Percentiles rank a stretch among this genome's conserved stretches.
Evolutionary conservation across 2,113 vertebrate genomes (phyloP).

Genomic region (Megaceryle maxima): DNA sequence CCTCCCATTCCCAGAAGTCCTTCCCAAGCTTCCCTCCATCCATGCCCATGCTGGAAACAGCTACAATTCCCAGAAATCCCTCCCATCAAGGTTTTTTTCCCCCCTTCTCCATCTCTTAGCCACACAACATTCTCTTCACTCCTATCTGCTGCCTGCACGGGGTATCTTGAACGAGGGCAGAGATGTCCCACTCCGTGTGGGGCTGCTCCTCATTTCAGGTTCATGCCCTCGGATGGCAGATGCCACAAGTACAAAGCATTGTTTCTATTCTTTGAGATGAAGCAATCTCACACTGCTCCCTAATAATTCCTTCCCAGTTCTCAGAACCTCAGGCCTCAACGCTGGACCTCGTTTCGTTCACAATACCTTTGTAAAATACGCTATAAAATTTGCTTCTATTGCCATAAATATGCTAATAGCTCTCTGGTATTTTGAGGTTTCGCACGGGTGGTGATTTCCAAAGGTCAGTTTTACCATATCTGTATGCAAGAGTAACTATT

Average conservation of each 20-base stretch:
- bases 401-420: neutral
- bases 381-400: too few relatives aligned
- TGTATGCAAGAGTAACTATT: neutral
- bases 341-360: neutral
- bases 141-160: rapidly evolving
- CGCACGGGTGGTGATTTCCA: neutral
- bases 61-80: neutral
- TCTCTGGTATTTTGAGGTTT: neutral
- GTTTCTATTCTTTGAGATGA: neutral
- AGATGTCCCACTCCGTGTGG: rapidly evolving
- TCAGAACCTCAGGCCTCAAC: neutral
- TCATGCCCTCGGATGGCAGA: rapidly evolving
- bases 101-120: neutral
- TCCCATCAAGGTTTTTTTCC: neutral
- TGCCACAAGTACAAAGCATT: too few relatives aligned
- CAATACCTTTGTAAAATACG: neutral
- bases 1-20: neutral
- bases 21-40: neutral
- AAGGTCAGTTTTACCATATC: neutral
- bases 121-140: neutral
- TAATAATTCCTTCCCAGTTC: neutral
- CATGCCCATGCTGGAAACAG: rapidly evolving
- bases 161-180: neutral
- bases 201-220: too few relatives aligned
- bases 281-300: neutral